Evolutionary conservation across 2,888 invertebrate genomes (phyloP), one percentile per base, ranked within the genome.

Genomic region (Drosophila rubida): DNA sequence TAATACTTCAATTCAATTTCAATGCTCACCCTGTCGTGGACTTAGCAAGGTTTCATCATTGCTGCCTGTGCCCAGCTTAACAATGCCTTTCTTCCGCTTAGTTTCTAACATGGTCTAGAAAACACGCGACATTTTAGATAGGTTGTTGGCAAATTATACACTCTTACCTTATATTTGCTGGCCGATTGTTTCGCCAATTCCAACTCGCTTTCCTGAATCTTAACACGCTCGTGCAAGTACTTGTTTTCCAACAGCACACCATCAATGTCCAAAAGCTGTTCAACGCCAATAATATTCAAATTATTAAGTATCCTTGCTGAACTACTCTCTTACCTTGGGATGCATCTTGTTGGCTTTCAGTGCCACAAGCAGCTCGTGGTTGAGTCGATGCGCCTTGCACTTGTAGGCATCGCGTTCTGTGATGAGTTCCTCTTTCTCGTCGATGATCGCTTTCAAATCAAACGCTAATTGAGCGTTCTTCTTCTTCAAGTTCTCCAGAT

Each of bases 401-500:
- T 96, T 96, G 89, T 96, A 97, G 22, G 96, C 95, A 90, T 97
- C 97, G 65, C 96, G 93, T 89, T 97, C 96, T 4, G 94, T 95
- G 14, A 95, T 94, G 30, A 96, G 91, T 88, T 97, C 97, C 87
- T 97, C 96, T 88, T 97, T 97, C 89, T 97, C 97, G 90, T 97
- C 97, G 44, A 97, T 91, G 25, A 96, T 94, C 5, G 95, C 94
- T 90, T 96, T 94, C 30, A 97, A 93, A 91, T 97, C 97, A 45
- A 94, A 93, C 84, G 95, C 95, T 48, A 97, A 91, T 91, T 96
- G 96, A 74, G 94, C 93, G 90, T 94, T 95, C 95, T 90, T 91
- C 51, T 91, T 91, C 64, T 91, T 92, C 0, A 92, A 63, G 39
- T 80, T 89, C 63, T 92, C 92, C 48, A 92, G 66, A 63, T 92